Conservation (phyloP, 2,113 vertebrate species). For the Desmodus rotundus region DNA sequence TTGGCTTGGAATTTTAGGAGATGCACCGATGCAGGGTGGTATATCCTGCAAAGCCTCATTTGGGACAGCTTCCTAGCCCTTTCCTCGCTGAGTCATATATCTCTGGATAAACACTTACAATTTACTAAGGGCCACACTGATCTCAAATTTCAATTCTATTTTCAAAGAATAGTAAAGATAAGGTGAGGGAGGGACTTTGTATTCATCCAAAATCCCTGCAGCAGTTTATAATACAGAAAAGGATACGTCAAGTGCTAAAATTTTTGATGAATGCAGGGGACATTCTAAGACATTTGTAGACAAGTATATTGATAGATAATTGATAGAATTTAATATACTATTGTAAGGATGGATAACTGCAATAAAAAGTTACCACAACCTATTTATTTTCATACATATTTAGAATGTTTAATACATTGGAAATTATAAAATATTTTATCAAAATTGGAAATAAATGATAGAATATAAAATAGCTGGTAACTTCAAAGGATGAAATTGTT, state of each 20-base stretch:
- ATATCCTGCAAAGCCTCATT: not conserved
- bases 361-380: not conserved
- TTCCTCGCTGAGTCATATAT: not conserved
- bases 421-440: not conserved
- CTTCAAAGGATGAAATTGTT: not conserved
- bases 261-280: not conserved
- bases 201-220: not conserved
- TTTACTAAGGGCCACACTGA: not conserved
- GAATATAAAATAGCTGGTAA: not conserved
- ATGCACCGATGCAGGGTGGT: not conserved
- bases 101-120: not conserved
- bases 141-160: not conserved
- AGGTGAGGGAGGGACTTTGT: not conserved
- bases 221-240: not conserved
- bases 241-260: not conserved
- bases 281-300: not conserved
- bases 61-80: not conserved
- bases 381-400: not conserved
- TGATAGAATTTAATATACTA: not conserved
- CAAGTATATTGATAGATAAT: not conserved
- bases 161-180: not conserved
- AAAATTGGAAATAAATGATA: not conserved
- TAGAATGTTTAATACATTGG: not conserved
- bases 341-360: not conserved
- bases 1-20: not conserved